Conservation (phyloP, 1,140 invertebrate genomes). For the Saccostrea echinata region DNA sequence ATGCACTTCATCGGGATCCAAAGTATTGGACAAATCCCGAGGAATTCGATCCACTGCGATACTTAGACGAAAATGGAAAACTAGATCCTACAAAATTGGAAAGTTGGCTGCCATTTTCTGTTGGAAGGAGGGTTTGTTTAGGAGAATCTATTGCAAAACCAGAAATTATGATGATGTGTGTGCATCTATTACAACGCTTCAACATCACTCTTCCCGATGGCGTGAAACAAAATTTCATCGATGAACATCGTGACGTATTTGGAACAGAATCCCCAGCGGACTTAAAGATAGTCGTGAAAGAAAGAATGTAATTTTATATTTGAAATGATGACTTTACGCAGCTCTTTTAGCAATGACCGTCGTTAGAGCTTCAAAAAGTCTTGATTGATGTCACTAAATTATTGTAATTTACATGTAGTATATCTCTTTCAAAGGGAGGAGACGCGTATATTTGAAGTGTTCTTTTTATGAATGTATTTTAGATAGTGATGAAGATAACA, state of each 20-base stretch:
- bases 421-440: too few species aligned
- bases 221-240: background rate
- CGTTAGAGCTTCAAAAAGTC: too few species aligned
- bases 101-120: conserved; percentile 61
- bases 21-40: conserved; percentile 87
- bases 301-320: background rate
- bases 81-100: conserved; percentile 53
- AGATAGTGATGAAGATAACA: too few species aligned
- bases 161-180: conserved; percentile 45
- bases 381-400: too few species aligned
- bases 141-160: conserved; percentile 51
- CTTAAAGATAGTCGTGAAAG: background rate
- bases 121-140: conserved; percentile 49
- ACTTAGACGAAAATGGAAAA: conserved; percentile 71
- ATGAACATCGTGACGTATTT: background rate
- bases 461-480: too few species aligned
- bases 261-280: background rate
- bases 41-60: conserved; percentile 86
- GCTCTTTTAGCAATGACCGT: too few species aligned
- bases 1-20: conserved; percentile 87
- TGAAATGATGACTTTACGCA: too few species aligned
- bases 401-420: too few species aligned
- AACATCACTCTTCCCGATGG: conserved; percentile 38
- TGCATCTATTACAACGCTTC: conserved; percentile 48
- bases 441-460: too few species aligned